phyloP scores from a whole-genome alignment of 2,888 invertebrate species.

The Sphaerophoria taeniata region DNA sequence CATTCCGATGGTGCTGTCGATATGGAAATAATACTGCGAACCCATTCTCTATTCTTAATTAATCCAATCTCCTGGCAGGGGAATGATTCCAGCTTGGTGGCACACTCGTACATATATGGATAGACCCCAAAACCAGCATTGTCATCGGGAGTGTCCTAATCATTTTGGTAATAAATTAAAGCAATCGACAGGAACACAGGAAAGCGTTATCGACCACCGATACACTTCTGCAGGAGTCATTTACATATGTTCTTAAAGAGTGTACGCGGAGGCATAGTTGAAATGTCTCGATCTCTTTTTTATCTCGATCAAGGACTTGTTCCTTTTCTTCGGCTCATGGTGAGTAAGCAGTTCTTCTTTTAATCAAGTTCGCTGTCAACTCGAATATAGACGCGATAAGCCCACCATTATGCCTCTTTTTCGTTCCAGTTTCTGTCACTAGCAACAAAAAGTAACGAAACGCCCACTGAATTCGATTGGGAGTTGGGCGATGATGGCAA shows the following conservation, averaged over 20 bases:
- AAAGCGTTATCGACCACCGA: constrained; percentile 19
- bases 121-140: constrained; percentile 42
- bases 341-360: constrained; percentile 24
- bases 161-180: constrained; percentile 62
- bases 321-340: constrained; percentile 15
- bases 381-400: constrained; percentile 46
- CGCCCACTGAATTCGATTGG: constrained; percentile 62
- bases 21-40: constrained; percentile 56
- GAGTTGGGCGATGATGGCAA: constrained; percentile 7
- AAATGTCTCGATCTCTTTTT: constrained; percentile 19
- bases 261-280: not conserved
- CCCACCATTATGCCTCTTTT: constrained; percentile 38
- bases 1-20: constrained; percentile 52
- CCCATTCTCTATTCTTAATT: constrained; percentile 61
- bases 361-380: constrained; percentile 63
- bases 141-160: constrained; percentile 58
- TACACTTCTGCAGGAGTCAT: constrained; percentile 50
- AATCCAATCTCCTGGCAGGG: constrained; percentile 46
- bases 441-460: constrained; percentile 20
- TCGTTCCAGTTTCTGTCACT: constrained; percentile 57
- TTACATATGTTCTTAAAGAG: constrained; percentile 56
- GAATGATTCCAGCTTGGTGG: not conserved
- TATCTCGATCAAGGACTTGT: constrained; percentile 48
- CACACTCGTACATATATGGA: not conserved
- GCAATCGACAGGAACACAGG: constrained; percentile 22